These are phyloP conservation scores for Xylota segnis DNA, from an alignment of 2,888 invertebrate species.

Conservation along the genomic window DNA sequence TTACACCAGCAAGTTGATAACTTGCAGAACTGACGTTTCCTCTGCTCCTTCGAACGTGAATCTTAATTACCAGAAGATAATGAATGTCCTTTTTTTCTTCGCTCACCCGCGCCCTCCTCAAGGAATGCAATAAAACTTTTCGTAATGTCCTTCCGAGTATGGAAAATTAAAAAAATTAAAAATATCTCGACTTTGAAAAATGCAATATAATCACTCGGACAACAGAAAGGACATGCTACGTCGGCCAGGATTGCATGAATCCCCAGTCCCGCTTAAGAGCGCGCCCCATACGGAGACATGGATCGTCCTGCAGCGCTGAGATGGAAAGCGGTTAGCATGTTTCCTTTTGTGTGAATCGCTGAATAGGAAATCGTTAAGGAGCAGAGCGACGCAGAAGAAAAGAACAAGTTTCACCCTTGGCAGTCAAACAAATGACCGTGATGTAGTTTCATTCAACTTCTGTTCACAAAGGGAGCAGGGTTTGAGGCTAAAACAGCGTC, in stretches of 20 bases:
- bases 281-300: not conserved
- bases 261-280: not conserved
- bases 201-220: not conserved
- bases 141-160: not conserved
- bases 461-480: not conserved
- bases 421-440: not conserved
- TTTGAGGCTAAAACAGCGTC: not conserved
- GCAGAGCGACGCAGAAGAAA: not conserved
- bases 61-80: not conserved
- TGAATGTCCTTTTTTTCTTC: not conserved
- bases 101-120: not conserved
- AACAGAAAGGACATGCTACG: not conserved
- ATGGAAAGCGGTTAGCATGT: not conserved
- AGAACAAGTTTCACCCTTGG: not conserved
- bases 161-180: not conserved
- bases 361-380: not conserved
- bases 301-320: not conserved
- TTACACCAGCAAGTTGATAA: too few species aligned
- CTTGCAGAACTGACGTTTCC: not conserved
- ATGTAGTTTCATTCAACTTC: not conserved
- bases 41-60: not conserved
- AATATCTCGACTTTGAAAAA: not conserved
- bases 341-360: not conserved
- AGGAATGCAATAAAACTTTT: not conserved
- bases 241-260: not conserved